Base-by-base conservation (phyloP, 2,888 invertebrate species). In the Odontocolon sp. region DNA sequence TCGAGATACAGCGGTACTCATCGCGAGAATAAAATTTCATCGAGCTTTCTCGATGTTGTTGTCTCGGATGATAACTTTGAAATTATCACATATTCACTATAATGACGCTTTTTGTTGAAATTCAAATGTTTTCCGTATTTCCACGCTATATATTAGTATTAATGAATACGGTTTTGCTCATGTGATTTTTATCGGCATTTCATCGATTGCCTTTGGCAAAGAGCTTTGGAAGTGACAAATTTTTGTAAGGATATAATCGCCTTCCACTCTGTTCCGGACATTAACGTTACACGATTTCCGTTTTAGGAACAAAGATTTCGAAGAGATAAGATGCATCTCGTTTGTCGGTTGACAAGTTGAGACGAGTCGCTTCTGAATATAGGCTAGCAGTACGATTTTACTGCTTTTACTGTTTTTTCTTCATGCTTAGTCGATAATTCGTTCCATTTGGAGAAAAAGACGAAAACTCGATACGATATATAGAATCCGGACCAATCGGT, bases 1-100 rank as follows among this genome's bases (percentile, higher is more conserved):
- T 33, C 28, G 31, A 47, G 45, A 73, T 47, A 42, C 81, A 78
- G 81, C 66, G 79, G 78, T 80, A 72, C 80, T 80, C 82, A 80
- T 77, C 73, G 56, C 63, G 11, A 38, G 67, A 57, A 57, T 67
- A 59, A 75, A 64, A 38, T 38, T 23, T 21, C 4, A 50, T 38
- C n/a, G 18, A 23, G n/a, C 9, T 18, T 21, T 16, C 6, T 23
- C 0, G 11, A 36, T 9, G 5, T 31, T 3, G 6, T 33, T 21
- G 33, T 5, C 9, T 31, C 6, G 31, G 52, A 31, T 33, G 11
- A 9, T 8, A 8, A n/a, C n/a, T n/a, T n/a, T n/a, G n/a, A n/a
- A n/a, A n/a, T n/a, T n/a, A n/a, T n/a, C n/a, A n/a, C n/a, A n/a
- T n/a, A n/a, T n/a, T n/a, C n/a, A n/a, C n/a, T n/a, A n/a, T n/a